These are phyloP conservation scores for Dasyprocta punctata DNA, from an alignment of 2,113 vertebrate species.

Conservation along the genomic window DNA sequence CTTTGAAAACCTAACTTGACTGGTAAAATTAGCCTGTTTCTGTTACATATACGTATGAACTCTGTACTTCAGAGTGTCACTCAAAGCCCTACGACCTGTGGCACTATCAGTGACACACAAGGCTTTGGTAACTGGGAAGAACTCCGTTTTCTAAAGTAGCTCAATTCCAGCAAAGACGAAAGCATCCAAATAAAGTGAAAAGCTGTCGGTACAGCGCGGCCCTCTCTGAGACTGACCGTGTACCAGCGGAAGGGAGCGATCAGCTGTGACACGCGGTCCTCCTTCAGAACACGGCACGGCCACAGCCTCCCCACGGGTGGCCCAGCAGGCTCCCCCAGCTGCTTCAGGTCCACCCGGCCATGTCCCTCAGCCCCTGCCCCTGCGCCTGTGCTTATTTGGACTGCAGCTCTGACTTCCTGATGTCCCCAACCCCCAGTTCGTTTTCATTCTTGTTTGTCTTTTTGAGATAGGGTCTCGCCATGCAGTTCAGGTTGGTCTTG, in stretches of 20 bases:
- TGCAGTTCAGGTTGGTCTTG: too few species aligned
- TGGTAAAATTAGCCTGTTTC: conserved; percentile 27
- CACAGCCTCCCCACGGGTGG: background rate
- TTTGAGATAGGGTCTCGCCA: too few species aligned
- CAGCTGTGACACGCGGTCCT: background rate
- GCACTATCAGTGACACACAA: background rate
- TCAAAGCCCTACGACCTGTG: background rate
- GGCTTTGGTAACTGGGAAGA: background rate
- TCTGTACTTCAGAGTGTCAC: background rate
- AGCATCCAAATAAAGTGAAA: background rate
- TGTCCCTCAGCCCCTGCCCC: background rate
- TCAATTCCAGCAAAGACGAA: background rate
- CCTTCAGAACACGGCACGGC: background rate
- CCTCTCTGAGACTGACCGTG: background rate
- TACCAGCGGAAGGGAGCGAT: background rate
- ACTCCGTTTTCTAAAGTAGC: background rate
- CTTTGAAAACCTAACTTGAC: background rate
- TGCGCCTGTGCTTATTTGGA: too few species aligned
- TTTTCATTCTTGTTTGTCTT: background rate
- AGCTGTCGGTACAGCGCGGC: background rate
- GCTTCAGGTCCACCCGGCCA: background rate
- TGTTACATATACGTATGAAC: conserved; percentile 17
- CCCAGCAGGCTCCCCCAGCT: background rate
- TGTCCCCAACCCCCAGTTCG: background rate
- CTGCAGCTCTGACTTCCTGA: background rate